phyloP scores from a whole-genome alignment of 2,113 vertebrate genomes.

The Jaculus jaculus region DNA sequence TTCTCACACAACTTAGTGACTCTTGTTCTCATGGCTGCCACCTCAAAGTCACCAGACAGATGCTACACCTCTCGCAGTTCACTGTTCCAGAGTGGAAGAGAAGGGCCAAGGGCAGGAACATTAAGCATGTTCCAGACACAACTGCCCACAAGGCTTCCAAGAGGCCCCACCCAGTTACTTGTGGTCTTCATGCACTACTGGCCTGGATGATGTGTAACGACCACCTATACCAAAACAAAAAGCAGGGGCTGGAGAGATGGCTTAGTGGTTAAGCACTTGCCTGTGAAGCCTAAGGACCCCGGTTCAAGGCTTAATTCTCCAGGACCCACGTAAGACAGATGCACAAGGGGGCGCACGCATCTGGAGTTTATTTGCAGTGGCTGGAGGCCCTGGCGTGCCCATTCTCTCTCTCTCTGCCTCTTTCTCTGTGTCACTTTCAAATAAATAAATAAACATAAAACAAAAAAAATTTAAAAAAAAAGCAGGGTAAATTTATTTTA shows the following conservation, averaged over 20 bases:
- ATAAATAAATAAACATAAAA: too few species aligned
- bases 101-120: not conserved
- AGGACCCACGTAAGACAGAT: too few species aligned
- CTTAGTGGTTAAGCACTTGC: too few species aligned
- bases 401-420: too few species aligned
- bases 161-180: not conserved
- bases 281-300: too few species aligned
- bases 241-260: too few species aligned
- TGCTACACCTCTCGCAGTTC: not conserved
- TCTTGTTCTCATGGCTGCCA: not conserved
- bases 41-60: not conserved
- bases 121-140: not conserved
- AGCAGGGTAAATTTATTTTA: not conserved
- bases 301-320: too few species aligned
- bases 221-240: not conserved
- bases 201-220: not conserved
- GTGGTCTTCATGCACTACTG: not conserved
- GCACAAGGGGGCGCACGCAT: too few species aligned
- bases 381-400: too few species aligned
- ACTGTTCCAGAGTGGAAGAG: not conserved
- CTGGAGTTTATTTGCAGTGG: too few species aligned
- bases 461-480: too few species aligned
- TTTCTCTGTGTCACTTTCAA: too few species aligned
- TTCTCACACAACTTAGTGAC: not conserved
- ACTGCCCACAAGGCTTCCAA: not conserved